phyloP scores from a whole-genome alignment of 2,113 vertebrate species.

The Anoplopoma fimbria region DNA sequence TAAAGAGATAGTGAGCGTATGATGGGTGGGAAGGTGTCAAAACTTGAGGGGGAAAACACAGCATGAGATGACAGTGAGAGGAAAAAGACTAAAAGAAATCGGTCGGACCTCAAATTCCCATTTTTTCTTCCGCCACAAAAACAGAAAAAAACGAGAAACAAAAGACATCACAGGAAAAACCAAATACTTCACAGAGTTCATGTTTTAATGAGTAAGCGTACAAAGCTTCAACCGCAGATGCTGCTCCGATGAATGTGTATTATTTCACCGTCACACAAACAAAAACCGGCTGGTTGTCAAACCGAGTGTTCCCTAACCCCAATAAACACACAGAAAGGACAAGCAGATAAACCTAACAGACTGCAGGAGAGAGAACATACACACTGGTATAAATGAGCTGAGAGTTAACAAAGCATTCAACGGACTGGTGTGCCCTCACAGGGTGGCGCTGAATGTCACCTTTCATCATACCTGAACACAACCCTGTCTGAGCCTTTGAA shows the following conservation, averaged over 20 bases:
- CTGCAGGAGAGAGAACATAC: conserved; percentile 6
- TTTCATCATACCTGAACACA: conserved; percentile 71
- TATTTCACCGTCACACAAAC: conserved; percentile 37
- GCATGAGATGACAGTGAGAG: conserved; percentile 7
- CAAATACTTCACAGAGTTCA: conserved; percentile 20
- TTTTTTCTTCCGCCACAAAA: conserved; percentile 28
- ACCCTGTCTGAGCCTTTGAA: conserved; percentile 70
- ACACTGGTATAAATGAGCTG: conserved; percentile 19
- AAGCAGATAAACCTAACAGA: conserved; percentile 28
- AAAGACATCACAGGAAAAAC: conserved; percentile 17
- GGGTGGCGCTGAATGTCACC: conserved; percentile 64
- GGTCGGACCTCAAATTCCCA: not conserved
- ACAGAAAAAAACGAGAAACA: conserved; percentile 11
- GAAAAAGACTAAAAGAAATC: conserved; percentile 24
- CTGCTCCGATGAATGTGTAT: conserved; percentile 1
- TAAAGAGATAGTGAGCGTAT: conserved; percentile 10
- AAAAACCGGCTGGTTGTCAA: conserved; percentile 53
- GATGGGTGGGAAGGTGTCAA: conserved; percentile 18
- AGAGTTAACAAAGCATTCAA: conserved; percentile 37
- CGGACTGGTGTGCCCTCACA: conserved; percentile 54
- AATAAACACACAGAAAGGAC: conserved; percentile 2
- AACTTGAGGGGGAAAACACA: conserved; percentile 14
- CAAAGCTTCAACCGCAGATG: conserved; percentile 9
- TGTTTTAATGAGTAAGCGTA: conserved; percentile 45
- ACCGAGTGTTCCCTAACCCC: conserved; percentile 15